phyloP scores from a whole-genome alignment of 1,140 invertebrate species.

The Procambarus clarkii region DNA sequence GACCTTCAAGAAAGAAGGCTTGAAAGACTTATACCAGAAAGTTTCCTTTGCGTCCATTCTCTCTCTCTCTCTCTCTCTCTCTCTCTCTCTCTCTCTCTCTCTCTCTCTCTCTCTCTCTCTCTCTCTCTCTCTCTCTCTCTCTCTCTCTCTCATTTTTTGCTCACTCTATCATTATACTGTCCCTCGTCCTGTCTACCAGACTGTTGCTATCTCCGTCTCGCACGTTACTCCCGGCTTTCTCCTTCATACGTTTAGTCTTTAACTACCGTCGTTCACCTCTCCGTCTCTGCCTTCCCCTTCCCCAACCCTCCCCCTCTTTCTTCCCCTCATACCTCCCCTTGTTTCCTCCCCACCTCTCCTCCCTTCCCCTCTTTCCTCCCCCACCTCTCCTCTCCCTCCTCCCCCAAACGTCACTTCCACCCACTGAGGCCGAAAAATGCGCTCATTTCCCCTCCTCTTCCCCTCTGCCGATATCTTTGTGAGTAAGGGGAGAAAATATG shows the following conservation, averaged over 20 bases:
- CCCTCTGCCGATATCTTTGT: neutral
- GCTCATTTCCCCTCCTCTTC: neutral
- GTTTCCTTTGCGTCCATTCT: neutral
- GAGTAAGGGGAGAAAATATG: neutral
- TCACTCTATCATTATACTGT: neutral
- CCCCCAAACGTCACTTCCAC: neutral
- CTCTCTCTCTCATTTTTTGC: neutral
- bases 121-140: neutral
- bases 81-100: constrained; percentile 32
- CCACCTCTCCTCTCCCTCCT: neutral
- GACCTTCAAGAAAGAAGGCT: too few relatives aligned
- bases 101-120: neutral
- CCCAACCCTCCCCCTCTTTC: neutral
- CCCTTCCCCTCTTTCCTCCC: neutral
- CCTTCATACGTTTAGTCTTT: too few relatives aligned
- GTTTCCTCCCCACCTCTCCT: neutral
- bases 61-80: constrained; percentile 6
- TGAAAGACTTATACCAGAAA: too few relatives aligned
- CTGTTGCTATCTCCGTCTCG: too few relatives aligned
- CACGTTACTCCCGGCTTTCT: too few relatives aligned
- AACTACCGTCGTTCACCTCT: too few relatives aligned
- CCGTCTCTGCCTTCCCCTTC: neutral
- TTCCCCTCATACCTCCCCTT: neutral
- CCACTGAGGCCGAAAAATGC: neutral
- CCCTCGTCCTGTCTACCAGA: too few relatives aligned